phyloP scores from a whole-genome alignment of 2,797 vertebrate species.

The Potorous gilbertii region DNA sequence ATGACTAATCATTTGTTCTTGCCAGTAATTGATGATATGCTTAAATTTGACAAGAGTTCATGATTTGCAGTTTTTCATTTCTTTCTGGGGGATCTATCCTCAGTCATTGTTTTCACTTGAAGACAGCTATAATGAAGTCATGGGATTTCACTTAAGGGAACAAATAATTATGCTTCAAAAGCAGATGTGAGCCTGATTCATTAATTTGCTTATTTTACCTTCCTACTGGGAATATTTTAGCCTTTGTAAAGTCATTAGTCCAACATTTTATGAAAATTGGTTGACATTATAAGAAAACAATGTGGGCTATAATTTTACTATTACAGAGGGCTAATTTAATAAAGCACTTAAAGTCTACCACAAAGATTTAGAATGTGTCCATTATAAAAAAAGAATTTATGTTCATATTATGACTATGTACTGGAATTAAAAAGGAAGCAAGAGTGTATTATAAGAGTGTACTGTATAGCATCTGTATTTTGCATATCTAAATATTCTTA shows the following conservation, averaged over 20 bases:
- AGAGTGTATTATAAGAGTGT: slow-evolving; percentile 69
- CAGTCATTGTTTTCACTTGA: slow-evolving; percentile 57
- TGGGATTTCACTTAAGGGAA: slow-evolving; percentile 50
- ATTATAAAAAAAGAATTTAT: slow-evolving; percentile 74
- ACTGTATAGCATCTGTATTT: slow-evolving; percentile 73
- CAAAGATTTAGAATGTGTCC: slow-evolving; percentile 65
- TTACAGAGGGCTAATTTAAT: slow-evolving; percentile 70
- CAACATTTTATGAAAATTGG: slow-evolving; percentile 40
- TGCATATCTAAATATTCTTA: slow-evolving; percentile 81
- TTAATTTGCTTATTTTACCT: slow-evolving; percentile 51
- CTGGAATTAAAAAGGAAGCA: slow-evolving; percentile 70
- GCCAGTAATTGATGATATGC: background rate
- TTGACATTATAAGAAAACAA: slow-evolving; percentile 32
- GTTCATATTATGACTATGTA: slow-evolving; percentile 67
- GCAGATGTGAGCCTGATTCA: background rate
- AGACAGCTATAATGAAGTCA: slow-evolving; percentile 35
- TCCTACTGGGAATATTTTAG: slow-evolving; percentile 7
- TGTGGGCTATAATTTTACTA: slow-evolving; percentile 64
- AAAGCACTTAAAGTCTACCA: slow-evolving; percentile 75
- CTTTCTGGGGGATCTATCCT: slow-evolving; percentile 33
- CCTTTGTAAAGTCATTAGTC: slow-evolving; percentile 64
- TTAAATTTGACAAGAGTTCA: slow-evolving; percentile 47
- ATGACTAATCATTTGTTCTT: background rate
- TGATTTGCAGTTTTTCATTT: slow-evolving; percentile 55
- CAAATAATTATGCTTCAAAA: slow-evolving; percentile 57